Conservation (phyloP, 2,113 vertebrate species). For the Benitochromis conjunctus region DNA sequence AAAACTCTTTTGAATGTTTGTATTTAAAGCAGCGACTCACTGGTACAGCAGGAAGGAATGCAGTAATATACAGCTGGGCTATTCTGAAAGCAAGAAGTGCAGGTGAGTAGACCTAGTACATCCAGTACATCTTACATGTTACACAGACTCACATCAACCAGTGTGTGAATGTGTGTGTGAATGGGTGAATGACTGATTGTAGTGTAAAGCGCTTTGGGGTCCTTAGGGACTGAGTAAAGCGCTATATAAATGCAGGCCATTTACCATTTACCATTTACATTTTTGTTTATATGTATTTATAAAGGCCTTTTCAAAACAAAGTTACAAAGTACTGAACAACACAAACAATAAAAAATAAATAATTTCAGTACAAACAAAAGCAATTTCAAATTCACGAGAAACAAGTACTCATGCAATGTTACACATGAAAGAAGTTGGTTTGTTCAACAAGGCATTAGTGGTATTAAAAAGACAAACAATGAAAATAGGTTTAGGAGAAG, state of each 20-base stretch:
- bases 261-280: no score
- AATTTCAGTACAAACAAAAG: background rate
- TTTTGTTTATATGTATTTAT: background rate
- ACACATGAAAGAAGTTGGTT: background rate
- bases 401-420: background rate
- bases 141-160: no score
- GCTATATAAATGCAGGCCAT: no score
- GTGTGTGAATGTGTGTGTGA: no score
- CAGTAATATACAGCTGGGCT: conserved; percentile 85
- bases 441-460: background rate
- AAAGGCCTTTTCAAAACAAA: background rate
- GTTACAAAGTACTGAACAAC: background rate
- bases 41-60: conserved; percentile 87
- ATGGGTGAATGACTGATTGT: no score
- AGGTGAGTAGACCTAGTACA: background rate
- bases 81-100: conserved; percentile 73
- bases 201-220: no score
- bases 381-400: background rate
- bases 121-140: background rate
- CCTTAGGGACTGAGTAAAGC: no score
- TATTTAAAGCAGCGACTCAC: conserved; percentile 73
- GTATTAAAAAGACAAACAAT: background rate
- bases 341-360: background rate
- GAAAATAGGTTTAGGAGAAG: background rate
- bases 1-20: background rate